Evolutionary conservation across 2,797 vertebrate species (phyloP), one percentile per base, ranked within the genome.

Genomic region (Brachyalestes nurse): DNA sequence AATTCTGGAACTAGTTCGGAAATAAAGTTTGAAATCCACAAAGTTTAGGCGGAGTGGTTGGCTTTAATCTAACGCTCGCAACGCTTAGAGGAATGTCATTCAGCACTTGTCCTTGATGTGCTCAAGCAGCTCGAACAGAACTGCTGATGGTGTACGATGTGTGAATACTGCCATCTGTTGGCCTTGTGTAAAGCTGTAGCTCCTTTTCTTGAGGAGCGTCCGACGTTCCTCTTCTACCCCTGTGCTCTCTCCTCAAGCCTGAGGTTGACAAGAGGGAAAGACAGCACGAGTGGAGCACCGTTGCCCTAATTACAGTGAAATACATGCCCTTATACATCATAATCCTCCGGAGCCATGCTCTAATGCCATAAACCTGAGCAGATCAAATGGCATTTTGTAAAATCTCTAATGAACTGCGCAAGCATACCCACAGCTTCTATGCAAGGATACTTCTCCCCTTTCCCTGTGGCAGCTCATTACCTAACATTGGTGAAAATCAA

Each of bases 131-230:
- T 79, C 45, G 40, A 47, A 47, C 47, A 38, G 55, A 73, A 60
- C 51, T 5, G 40, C 25, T 67, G 1, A 10, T 17, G 23, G 14
- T 42, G 78, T 34, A 21, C 6, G 60, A 72, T 91, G 91, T 91
- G 91, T 72, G 85, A 64, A 77, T 88, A 94, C 89, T 94, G 93
- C 93, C 94, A 92, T 86, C 94, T 93, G 75, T 82, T 92, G 94
- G 85, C 28, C 1, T 47, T 60, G 47, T 51, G 17, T 45, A 23
- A n/a, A 81, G 74, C 69, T 83, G 62, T 62, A 83, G 51, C 34
- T 3, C 5, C 62, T 77, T 28, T 34, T 80, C 14, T 79, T 75
- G 78, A 64, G 85, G 51, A 61, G 55, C 51, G 19, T 77, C 55
- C 58, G 76, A 38, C 66, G 42, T 53, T 73, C 25, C 28, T 87